These are phyloP conservation scores for Drosophila pruinosa DNA, from an alignment of 1,140 invertebrate genomes.

Conservation along the genomic window DNA sequence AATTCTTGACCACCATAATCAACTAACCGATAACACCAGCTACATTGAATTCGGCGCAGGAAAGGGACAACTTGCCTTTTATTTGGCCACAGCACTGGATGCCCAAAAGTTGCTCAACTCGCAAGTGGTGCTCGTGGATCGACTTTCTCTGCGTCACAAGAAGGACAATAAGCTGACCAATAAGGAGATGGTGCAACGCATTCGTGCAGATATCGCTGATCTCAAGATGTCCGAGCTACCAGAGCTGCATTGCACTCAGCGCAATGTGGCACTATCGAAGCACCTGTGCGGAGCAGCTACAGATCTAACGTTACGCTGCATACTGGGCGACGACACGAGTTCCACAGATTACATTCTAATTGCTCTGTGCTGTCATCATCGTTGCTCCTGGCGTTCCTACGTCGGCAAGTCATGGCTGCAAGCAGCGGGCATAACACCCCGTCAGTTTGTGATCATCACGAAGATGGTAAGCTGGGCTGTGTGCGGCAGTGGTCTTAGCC, in stretches of 20 bases:
- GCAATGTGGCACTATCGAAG: conserved; percentile 90
- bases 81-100: conserved; percentile 86
- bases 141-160: conserved; percentile 91
- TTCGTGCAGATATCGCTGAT: conserved; percentile 90
- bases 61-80: conserved; percentile 91
- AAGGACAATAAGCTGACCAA: conserved; percentile 88
- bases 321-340: conserved; percentile 56
- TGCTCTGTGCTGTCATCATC: conserved; percentile 95
- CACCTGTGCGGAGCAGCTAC: conserved; percentile 94
- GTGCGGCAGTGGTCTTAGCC: conserved; percentile 86
- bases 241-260: conserved; percentile 82
- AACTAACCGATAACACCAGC: conserved; percentile 86
- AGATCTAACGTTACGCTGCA: conserved; percentile 89
- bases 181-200: conserved; percentile 84
- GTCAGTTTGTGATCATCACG: conserved; percentile 90
- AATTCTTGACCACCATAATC: conserved; percentile 84
- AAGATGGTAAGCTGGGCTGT: conserved; percentile 93
- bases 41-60: conserved; percentile 94
- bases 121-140: conserved; percentile 89
- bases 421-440: conserved; percentile 84
- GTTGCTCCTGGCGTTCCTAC: conserved; percentile 88
- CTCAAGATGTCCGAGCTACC: conserved; percentile 86
- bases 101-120: conserved; percentile 76
- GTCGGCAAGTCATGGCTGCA: conserved; percentile 86
- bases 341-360: conserved; percentile 87